Percentiles rank a stretch among this genome's conserved stretches.
Conservation (phyloP, 1,140 invertebrate species). For the Papilio polyxenes region DNA sequence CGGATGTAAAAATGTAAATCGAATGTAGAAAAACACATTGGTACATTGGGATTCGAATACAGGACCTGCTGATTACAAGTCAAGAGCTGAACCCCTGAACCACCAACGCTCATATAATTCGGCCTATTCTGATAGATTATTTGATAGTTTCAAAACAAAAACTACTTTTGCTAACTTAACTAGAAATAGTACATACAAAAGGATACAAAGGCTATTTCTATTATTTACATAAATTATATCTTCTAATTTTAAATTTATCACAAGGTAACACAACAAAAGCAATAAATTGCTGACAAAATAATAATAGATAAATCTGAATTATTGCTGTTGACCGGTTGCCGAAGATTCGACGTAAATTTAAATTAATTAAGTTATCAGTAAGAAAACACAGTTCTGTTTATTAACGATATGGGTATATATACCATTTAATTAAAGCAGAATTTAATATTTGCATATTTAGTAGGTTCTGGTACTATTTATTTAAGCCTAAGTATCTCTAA, state of each 20-base stretch:
- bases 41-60: no score
- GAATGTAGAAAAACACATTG: no score
- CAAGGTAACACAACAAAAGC: neutral
- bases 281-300: neutral
- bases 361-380: conserved; percentile 2
- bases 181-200: no score
- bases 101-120: no score
- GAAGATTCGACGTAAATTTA: neutral
- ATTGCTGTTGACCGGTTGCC: conserved; percentile 5
- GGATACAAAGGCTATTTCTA: no score
- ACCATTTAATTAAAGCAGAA: neutral
- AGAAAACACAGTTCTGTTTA: conserved; percentile 3
- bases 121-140: no score
- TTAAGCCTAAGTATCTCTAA: no score
- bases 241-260: neutral
- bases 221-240: neutral
- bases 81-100: no score
- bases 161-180: neutral
- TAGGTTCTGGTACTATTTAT: no score
- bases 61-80: no score
- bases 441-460: neutral
- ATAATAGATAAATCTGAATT: neutral
- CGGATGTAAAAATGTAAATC: no score
- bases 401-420: neutral
- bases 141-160: no score